Evolutionary conservation across 92 coral and sea anemone species (phyloP).

Genomic region (Zoanthus sansibaricus): DNA sequence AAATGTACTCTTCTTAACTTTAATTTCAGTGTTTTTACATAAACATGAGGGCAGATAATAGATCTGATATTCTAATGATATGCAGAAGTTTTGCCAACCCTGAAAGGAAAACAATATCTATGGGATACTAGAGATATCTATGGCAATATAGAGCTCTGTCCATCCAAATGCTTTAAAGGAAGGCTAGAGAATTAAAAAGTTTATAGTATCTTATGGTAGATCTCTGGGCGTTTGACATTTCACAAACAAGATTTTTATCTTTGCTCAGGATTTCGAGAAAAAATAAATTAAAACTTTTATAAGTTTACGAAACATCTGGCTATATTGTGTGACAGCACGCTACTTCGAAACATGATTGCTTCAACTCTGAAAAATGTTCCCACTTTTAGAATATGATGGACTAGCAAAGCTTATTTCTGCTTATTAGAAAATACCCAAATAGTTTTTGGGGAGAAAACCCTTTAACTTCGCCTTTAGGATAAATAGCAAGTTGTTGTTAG

Average conservation of each 20-base stretch:
- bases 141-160: conserved; percentile 65
- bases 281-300: neutral
- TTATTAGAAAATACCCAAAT: neutral
- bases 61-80: conserved; percentile 71
- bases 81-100: conserved; percentile 81
- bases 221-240: conserved; percentile 8
- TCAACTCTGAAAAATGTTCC: neutral
- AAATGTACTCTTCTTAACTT: conserved; percentile 68
- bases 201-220: neutral
- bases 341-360: neutral
- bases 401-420: neutral
- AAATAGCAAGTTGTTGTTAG: neutral
- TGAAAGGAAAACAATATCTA: conserved; percentile 82
- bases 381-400: neutral
- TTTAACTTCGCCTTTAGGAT: neutral
- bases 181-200: neutral
- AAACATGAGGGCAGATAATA: conserved; percentile 58
- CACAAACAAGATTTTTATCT: neutral
- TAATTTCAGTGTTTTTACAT: conserved; percentile 45
- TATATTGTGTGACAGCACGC: conserved; percentile 33
- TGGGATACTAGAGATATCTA: conserved; percentile 84
- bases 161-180: neutral
- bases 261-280: neutral
- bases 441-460: conserved; percentile 4
- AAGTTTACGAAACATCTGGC: conserved; percentile 41